Evolutionary conservation across 64 coral and sea anemone species (phyloP).

Genomic region (Montipora sp.): DNA sequence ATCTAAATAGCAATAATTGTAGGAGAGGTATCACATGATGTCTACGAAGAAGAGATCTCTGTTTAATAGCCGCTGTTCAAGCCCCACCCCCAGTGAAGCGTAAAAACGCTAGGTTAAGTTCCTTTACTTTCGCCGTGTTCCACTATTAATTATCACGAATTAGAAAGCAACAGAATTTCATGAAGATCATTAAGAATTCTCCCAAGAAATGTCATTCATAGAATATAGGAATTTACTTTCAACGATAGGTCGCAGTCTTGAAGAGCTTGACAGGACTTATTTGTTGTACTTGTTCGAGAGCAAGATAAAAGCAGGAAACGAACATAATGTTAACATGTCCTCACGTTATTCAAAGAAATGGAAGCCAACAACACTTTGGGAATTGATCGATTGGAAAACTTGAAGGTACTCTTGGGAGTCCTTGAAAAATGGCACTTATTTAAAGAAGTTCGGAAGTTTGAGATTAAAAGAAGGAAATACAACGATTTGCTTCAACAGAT

Average conservation of each 20-base stretch:
- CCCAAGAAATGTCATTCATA: not conserved
- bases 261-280: not conserved
- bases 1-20: no score
- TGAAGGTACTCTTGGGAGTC: not conserved
- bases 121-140: no score
- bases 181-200: no score
- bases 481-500: not conserved
- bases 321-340: not conserved
- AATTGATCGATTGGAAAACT: not conserved
- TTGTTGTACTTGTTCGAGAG: not conserved
- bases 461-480: not conserved
- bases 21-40: no score
- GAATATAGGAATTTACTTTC: not conserved
- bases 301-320: not conserved
- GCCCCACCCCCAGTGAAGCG: no score
- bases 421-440: not conserved
- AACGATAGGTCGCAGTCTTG: not conserved
- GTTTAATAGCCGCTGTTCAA: no score
- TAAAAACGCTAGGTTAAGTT: no score
- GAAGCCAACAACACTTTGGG: not conserved
- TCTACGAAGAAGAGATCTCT: no score
- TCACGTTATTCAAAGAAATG: not conserved
- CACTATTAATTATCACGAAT: no score
- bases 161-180: no score
- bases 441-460: not conserved